A percentile compares a stretch with the other conserved stretches of the same genome.
Conservation (phyloP, 2,888 invertebrate genomes). For the Drosophila kokeensis region DNA sequence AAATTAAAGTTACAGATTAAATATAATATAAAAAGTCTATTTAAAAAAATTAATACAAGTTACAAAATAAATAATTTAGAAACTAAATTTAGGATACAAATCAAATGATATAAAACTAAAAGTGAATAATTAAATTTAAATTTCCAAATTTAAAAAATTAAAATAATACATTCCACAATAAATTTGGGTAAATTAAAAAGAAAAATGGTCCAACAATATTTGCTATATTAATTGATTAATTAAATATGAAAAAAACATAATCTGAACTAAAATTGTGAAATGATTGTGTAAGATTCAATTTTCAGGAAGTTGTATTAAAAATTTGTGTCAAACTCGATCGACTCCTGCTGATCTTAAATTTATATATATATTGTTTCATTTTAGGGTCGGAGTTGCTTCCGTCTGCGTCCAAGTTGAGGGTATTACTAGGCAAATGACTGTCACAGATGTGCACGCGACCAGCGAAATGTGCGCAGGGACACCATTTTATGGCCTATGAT, state of each 20-base stretch:
- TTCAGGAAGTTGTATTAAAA: too few species aligned
- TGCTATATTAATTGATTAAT: not conserved
- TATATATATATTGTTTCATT: not conserved
- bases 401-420: not conserved
- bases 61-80: too few species aligned
- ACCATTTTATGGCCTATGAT: constrained; percentile 69
- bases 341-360: not conserved
- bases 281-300: not conserved
- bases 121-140: not conserved
- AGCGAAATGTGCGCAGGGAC: constrained; percentile 69
- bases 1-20: too few species aligned
- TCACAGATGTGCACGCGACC: constrained; percentile 59
- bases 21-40: too few species aligned
- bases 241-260: not conserved
- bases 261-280: not conserved
- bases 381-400: not conserved
- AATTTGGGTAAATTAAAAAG: not conserved
- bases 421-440: constrained; percentile 42
- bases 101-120: not conserved
- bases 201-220: not conserved
- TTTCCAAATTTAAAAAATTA: not conserved
- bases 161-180: not conserved
- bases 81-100: not conserved
- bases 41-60: too few species aligned
- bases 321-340: too few species aligned